phyloP scores from a whole-genome alignment of 1,140 invertebrate genomes.

The Protaetia brevitarsis region DNA sequence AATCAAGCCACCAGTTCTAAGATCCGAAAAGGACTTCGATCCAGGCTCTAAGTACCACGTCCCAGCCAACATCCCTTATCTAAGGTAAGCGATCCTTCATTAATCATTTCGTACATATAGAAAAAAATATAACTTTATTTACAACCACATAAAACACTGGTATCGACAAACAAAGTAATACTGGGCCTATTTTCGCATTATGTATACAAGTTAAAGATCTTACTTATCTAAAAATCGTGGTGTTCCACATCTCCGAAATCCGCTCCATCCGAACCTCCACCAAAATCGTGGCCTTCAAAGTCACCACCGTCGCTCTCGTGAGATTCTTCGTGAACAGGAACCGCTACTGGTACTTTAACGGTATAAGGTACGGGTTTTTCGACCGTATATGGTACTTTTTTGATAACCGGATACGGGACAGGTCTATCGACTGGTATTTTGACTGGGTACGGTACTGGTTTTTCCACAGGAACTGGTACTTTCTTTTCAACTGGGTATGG shows the following conservation, averaged over 20 bases:
- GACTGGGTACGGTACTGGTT: slow-evolving; percentile 62
- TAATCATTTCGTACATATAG: slow-evolving; percentile 24
- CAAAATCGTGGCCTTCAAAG: slow-evolving; percentile 35
- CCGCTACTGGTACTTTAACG: slow-evolving; percentile 65
- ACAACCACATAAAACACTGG: neutral
- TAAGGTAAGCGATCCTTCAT: slow-evolving; percentile 78
- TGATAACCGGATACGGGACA: slow-evolving; percentile 62
- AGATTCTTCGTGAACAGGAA: slow-evolving; percentile 53
- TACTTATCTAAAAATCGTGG: slow-evolving; percentile 12
- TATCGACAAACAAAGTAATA: neutral
- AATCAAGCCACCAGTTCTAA: slow-evolving; percentile 77
- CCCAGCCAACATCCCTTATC: slow-evolving; percentile 85
- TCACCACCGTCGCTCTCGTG: slow-evolving; percentile 39
- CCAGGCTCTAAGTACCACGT: slow-evolving; percentile 89
- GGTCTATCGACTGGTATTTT: slow-evolving; percentile 62
- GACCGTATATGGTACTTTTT: slow-evolving; percentile 61
- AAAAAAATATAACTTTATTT: slow-evolving; percentile 33
- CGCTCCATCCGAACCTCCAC: slow-evolving; percentile 37
- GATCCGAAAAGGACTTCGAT: slow-evolving; percentile 87
- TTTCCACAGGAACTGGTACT: slow-evolving; percentile 59
- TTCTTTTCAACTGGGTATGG: slow-evolving; percentile 58
- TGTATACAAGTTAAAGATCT: neutral
- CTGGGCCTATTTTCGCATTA: slow-evolving; percentile 14
- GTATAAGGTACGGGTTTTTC: slow-evolving; percentile 57
- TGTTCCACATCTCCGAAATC: slow-evolving; percentile 32